Base-by-base conservation (phyloP, 1,140 invertebrate genomes). In the Calliopsis andreniformis region DNA sequence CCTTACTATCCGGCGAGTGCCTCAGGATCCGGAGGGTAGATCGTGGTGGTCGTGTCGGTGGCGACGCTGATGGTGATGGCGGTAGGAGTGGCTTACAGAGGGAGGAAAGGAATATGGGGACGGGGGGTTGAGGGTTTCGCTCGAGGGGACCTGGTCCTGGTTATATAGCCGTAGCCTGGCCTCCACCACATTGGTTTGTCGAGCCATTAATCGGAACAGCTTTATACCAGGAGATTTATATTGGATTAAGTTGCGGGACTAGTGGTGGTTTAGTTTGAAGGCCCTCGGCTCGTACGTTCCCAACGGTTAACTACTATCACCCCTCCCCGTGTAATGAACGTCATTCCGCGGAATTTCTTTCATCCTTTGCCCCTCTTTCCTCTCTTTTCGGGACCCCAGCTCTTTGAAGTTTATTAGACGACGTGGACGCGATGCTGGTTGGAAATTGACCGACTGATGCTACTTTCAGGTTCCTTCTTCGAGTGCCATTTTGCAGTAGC, bases 121-220 rank as follows among this genome's bases (percentile, higher is more conserved):
- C 23, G 35, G 47, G 23, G 62, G 42, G 71, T 47, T 76, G 66
- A 45, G 42, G 62, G 49, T 62, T 76, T 68, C 77, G 77, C 82
- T 84, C 70, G 47, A 39, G 77, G 77, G 82, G 82, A 83, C 77
- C 76, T 55, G 80, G 64, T 79, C 51, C 76, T 61, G 75, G 81
- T 69, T 83, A 83, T 83, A 83, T 83, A 84, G 78, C 82, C 62
- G 68, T 76, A 76, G 70, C 72, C 72, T 84, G 84, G 82, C 86
- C 84, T 87, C 86, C 85, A 90, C 89, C 89, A 87, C 89, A 89
- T 90, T 88, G 89, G 89, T 89, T 89, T 90, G 89, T 90, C 89
- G 87, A 89, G 87, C 89, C 88, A 90, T 90, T 90, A 90, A 90
- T 90, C 89, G 89, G 87, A 89, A 88, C 88, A 89, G 89, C 89